Percentiles rank a stretch among this genome's conserved stretches.
Evolutionary conservation across 2,888 invertebrate genomes (phyloP).

Genomic region (Habroteleia sp.): DNA sequence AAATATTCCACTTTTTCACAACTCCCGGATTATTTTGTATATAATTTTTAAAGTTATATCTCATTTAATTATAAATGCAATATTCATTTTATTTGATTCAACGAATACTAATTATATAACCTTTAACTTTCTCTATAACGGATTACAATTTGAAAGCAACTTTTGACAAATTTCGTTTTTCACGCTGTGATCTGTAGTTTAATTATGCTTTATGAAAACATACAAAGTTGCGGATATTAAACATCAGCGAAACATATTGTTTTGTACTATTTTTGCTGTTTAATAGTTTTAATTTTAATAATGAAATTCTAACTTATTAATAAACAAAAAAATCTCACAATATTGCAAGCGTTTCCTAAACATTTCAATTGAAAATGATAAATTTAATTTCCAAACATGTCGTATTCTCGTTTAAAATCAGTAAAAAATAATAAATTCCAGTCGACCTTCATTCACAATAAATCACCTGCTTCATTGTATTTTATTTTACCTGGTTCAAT

Average conservation of each 20-base stretch:
- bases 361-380: no score
- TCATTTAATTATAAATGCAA: not conserved
- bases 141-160: not conserved
- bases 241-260: not conserved
- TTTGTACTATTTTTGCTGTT: not conserved
- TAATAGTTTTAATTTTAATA: no score
- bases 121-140: not conserved
- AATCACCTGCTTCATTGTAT: not conserved
- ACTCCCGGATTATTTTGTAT: no score
- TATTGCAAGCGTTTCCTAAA: no score
- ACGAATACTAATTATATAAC: no score
- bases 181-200: conserved; percentile 3
- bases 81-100: not conserved
- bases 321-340: no score
- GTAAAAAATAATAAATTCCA: not conserved
- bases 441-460: not conserved
- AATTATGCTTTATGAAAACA: conserved; percentile 7
- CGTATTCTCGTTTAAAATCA: no score
- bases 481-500: not conserved
- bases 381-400: no score
- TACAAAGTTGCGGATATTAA: not conserved
- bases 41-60: not conserved
- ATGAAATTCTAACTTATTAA: no score
- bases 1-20: conserved; percentile 2
- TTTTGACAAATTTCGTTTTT: not conserved